These are phyloP conservation scores for Actenoides lindsayi DNA, from an alignment of 2,113 vertebrate species.

Conservation along the genomic window DNA sequence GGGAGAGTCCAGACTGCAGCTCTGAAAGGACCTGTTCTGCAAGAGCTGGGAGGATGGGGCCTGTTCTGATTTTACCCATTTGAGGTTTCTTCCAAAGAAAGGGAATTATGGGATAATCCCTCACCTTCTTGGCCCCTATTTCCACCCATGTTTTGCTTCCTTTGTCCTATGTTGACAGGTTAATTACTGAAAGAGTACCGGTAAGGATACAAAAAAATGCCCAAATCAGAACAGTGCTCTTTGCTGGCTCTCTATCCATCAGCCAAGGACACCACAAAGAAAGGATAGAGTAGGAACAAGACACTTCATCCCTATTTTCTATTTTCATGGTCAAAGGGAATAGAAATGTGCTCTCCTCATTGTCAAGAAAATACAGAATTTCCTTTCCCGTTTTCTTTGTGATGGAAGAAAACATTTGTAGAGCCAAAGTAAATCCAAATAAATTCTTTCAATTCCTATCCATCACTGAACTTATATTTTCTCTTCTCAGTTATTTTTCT, in stretches of 20 bases:
- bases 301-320: neutral
- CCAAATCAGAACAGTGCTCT: neutral
- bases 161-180: neutral
- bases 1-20: neutral
- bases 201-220: neutral
- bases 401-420: neutral
- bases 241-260: neutral
- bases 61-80: neutral
- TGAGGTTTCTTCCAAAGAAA: neutral
- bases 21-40: neutral
- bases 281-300: neutral
- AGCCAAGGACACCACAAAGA: accelerated
- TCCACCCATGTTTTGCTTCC: neutral
- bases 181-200: neutral
- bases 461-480: neutral
- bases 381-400: neutral
- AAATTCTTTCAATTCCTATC: conserved; percentile 14
- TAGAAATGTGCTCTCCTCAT: accelerated
- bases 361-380: neutral
- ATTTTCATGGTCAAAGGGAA: neutral
- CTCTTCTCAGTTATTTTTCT: neutral
- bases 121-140: neutral
- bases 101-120: neutral
- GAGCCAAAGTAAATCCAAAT: conserved; percentile 8
- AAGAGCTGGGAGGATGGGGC: neutral